These are phyloP conservation scores for Parnassius apollo DNA, from an alignment of 2,888 invertebrate genomes.

Conservation along the genomic window DNA sequence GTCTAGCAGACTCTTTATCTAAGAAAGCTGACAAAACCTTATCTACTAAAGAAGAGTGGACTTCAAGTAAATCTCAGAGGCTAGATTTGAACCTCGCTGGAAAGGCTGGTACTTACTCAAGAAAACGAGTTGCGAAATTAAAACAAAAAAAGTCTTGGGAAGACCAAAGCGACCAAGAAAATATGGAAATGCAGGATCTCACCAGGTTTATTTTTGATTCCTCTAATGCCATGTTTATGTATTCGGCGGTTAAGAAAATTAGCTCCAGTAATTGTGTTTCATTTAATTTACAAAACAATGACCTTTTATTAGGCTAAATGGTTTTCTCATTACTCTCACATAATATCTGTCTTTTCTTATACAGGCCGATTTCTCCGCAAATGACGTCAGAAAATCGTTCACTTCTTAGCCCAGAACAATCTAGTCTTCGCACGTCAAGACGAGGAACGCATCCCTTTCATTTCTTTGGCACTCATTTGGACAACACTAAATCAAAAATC, in stretches of 20 bases:
- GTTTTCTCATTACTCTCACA: too few species aligned
- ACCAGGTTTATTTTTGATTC: constrained; percentile 60
- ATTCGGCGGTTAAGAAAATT: too few species aligned
- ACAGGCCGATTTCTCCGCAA: constrained; percentile 73
- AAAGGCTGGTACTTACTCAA: constrained; percentile 76
- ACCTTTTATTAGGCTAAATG: too few species aligned
- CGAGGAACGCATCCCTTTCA: constrained; percentile 65
- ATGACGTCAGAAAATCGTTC: constrained; percentile 70
- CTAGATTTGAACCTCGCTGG: constrained; percentile 71
- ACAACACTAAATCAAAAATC: constrained; percentile 69
- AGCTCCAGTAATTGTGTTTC: too few species aligned
- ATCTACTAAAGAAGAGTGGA: constrained; percentile 73
- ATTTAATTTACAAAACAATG: too few species aligned
- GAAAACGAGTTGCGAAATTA: constrained; percentile 69
- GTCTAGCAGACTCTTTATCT: constrained; percentile 67
- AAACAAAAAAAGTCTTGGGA: constrained; percentile 85
- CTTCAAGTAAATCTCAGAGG: constrained; percentile 66
- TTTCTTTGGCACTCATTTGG: constrained; percentile 72
- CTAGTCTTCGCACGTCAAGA: constrained; percentile 58
- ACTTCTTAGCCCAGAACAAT: constrained; percentile 68
- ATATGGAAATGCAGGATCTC: constrained; percentile 84
- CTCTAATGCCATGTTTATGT: too few species aligned
- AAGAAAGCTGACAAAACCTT: constrained; percentile 63
- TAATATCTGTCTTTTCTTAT: constrained; percentile 1
- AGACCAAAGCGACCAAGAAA: constrained; percentile 86